Conservation (phyloP, 92 coral and sea anemone genomes). For the Chrysogorgia sp. region DNA sequence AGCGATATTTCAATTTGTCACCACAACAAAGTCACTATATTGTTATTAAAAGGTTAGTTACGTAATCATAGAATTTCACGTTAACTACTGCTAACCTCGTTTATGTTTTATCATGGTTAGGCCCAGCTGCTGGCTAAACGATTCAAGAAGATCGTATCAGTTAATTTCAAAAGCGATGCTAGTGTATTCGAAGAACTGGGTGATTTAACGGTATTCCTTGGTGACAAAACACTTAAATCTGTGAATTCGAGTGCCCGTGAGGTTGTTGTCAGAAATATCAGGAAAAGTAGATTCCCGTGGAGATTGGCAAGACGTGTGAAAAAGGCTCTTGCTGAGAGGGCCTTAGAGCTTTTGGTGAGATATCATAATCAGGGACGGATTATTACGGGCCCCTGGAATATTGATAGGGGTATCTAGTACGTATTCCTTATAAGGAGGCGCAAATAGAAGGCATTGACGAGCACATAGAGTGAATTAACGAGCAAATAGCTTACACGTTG, state of each 20-base stretch:
- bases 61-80: too few species aligned
- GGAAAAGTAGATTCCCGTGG: conserved; percentile 15
- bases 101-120: neutral
- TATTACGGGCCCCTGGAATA: too few species aligned
- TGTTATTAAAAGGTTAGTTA: too few species aligned
- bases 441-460: too few species aligned
- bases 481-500: too few species aligned
- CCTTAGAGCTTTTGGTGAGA: neutral
- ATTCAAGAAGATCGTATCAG: neutral
- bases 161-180: neutral
- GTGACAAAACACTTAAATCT: neutral
- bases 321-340: neutral
- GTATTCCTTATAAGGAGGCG: too few species aligned
- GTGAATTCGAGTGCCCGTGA: neutral
- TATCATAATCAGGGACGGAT: neutral
- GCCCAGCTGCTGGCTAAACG: neutral
- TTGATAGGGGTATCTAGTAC: too few species aligned
- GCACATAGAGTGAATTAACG: too few species aligned
- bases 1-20: too few species aligned
- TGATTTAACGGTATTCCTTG: neutral
- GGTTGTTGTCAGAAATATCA: neutral
- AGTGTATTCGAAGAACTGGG: conserved; percentile 7
- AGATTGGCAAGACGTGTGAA: neutral
- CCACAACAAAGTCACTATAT: too few species aligned
- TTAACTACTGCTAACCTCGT: neutral